Conservation (phyloP, 2,797 vertebrate genomes). For the Delichon dasypus region DNA sequence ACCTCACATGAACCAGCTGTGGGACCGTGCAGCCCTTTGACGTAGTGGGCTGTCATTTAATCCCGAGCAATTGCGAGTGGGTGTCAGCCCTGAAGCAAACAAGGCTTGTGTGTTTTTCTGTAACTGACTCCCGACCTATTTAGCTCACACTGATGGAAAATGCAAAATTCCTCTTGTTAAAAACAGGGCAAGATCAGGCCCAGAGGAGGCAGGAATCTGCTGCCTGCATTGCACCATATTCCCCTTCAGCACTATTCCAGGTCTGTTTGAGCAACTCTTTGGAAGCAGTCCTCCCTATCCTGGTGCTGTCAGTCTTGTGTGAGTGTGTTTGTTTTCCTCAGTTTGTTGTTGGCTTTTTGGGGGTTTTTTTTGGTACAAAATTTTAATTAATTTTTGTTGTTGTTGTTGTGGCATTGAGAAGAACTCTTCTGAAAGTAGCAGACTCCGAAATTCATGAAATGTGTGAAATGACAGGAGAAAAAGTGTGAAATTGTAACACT, state of each 20-base stretch:
- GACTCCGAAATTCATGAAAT: constrained; percentile 75
- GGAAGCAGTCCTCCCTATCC: constrained; percentile 1
- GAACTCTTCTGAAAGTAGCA: constrained; percentile 72
- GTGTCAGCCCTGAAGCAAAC: background rate
- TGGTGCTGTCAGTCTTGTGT: background rate
- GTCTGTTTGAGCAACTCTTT: background rate
- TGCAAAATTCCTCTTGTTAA: background rate
- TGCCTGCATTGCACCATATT: background rate
- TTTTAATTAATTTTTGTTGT: constrained; percentile 5
- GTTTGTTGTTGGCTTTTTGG: background rate
- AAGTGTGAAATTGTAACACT: constrained; percentile 84
- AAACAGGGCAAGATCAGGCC: background rate
- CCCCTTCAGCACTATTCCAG: background rate
- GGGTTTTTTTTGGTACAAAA: background rate
- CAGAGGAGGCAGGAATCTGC: background rate
- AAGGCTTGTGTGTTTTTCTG: background rate
- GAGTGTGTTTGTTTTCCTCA: background rate
- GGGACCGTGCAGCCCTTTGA: background rate
- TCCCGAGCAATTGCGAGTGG: background rate
- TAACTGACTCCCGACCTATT: background rate
- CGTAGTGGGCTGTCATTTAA: background rate
- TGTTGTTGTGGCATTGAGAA: constrained; percentile 6
- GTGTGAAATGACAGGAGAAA: constrained; percentile 79
- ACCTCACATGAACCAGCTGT: background rate
- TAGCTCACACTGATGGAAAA: background rate